Evolutionary conservation across 92 coral and sea anemone species (phyloP), one percentile per base, ranked within the genome.

Genomic region (Porites lobata): DNA sequence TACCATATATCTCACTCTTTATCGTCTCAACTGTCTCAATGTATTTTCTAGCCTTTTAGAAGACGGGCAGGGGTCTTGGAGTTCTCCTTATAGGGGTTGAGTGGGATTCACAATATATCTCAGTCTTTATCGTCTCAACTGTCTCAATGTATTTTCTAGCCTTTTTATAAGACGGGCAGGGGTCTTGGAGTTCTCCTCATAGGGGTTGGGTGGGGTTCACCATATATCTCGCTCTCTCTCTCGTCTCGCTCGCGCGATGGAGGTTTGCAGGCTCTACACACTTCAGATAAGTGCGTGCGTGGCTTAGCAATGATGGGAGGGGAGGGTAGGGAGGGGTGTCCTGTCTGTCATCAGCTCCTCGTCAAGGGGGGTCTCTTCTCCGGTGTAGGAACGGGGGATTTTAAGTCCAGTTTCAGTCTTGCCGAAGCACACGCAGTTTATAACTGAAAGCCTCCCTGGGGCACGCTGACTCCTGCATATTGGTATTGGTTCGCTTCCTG

Each of bases 381-480:
- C 86, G 58, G 57, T 29, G 69, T 58, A 82, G 67, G 78, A 47
- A 47, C 72, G 43, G 26, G 62, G 51, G 54, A 14, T 32, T n/a
- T 10, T 14, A 73, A 73, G 73, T 75, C 81, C 62, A 83, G 87
- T 75, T 65, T 61, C 72, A 13, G 80, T 50, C 63, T 24, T 47
- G 53, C 62, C 84, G 85, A 20, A 10, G 57, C 32, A 22, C 79
- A 11, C 76, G 21, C 63, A n/a, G 83, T 73, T 70, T 93, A 96
- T 75, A 96, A 94, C 72, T 94, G 96, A 85, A 94, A 98, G 73
- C 99, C 99, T 75, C 94, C 94, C 72, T 92, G 93, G 1, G 99
- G 99, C 89, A 96, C 80, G 69, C 79, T 88, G 70, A 91, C 93
- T 65, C 94, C 91, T 8, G 91, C 78, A 38, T 94, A 98, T 57